Base-by-base conservation (phyloP, 2,888 invertebrate species). In the Odontocerum albicorne region DNA sequence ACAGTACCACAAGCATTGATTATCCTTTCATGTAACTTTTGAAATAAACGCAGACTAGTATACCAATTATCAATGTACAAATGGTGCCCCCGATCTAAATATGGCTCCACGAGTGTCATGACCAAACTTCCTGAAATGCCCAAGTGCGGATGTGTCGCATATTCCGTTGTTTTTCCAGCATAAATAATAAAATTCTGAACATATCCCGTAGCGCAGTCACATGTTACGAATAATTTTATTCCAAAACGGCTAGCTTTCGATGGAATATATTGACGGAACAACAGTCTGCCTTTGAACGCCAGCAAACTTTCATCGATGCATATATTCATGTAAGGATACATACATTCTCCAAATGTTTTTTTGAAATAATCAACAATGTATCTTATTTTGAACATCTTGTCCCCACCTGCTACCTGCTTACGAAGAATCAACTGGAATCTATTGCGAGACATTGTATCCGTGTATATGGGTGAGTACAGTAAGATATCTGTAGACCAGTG, bases 71-170 rank as follows among this genome's bases (percentile, higher is more conserved):
- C 53, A 1, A 16, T n/a, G 4, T 20, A 46, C 10, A 53, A 20
- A 1, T 19, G 39, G 33, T 53, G 40, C 4, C 53, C 53, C 31
- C 46, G 45, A 4, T 19, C 46, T n/a, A 53, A 21, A 40, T 46
- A 53, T 13, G 45, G 46, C 16, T 53, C 27, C 38, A 53, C 27
- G 2, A 53, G 19, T 10, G 53, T 44, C 7, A 47, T 54, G 19
- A 54, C 54, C 2, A 54, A 40, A 15, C 40, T 35, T 16, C 54
- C 54, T 6, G 54, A 54, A n/a, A 35, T 19, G 4, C 54, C 53
- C 2, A 52, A 17, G 38, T 19, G 2, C n/a, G 32, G 13, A 3
- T 50, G 35, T 21, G 33, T n/a, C 1, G 16, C 27, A 13, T 36
- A 13, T 3, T 36, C 45, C 10, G 52, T 52, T 1, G 36, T 20